A percentile compares a stretch with the other conserved stretches of the same genome.
These are phyloP conservation scores for Antrozous pallidus DNA, from an alignment of 2,797 vertebrate genomes.

Conservation along the genomic window DNA sequence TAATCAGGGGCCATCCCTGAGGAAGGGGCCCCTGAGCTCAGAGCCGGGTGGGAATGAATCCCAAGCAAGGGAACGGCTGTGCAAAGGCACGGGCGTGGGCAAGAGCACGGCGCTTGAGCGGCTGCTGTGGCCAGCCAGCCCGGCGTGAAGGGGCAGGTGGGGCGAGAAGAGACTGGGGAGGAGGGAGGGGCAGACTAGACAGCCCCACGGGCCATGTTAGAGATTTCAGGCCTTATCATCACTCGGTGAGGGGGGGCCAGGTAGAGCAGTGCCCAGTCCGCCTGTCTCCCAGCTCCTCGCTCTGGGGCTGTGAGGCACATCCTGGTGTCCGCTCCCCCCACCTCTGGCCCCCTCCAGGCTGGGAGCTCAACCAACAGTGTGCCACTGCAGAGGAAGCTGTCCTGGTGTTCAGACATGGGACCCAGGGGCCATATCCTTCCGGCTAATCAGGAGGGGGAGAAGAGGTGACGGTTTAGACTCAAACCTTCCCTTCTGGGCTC, in stretches of 20 bases:
- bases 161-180: not conserved
- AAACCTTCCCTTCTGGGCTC: not conserved
- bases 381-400: accelerated
- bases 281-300: not conserved
- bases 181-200: not conserved
- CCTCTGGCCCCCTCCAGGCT: accelerated
- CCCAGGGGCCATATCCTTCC: not conserved
- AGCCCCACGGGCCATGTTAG: not conserved
- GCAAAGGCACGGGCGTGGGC: not conserved
- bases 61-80: not conserved
- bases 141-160: accelerated
- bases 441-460: not conserved
- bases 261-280: accelerated
- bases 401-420: not conserved
- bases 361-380: accelerated
- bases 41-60: not conserved
- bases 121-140: not conserved
- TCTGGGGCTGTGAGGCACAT: not conserved
- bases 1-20: accelerated
- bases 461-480: not conserved
- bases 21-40: not conserved
- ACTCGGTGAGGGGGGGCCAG: not conserved
- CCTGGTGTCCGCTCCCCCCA: not conserved
- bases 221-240: not conserved
- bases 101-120: not conserved